Base-by-base conservation (phyloP, 2,113 vertebrate genomes). In the Aegithalos caudatus region DNA sequence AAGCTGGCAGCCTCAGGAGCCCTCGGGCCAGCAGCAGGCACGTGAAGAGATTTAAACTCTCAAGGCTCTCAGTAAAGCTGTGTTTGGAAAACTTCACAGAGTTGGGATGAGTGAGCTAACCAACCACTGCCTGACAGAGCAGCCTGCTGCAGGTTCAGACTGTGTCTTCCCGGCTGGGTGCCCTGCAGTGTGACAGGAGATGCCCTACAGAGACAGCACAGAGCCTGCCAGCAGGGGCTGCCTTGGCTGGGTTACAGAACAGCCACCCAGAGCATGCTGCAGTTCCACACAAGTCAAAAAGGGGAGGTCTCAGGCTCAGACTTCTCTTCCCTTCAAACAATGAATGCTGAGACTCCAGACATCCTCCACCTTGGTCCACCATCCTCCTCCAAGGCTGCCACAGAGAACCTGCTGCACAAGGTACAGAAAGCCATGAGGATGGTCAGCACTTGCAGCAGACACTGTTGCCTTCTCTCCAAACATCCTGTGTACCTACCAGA, bases 361-460 rank as follows among this genome's bases (percentile, higher is more conserved):
- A 40, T 15, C 5, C 37, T 48, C 37, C 35, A 4, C 33, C 12
- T 3, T 54, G 29, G 37, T 12, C 42, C 37, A 18, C 0, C 14
- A 57, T 57, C 33, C 22, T 37, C 57, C 23, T 37, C 45, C 20
- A 9, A 45, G 31, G 45, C 6, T 76, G 76, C 31, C 58, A 33
- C 27, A 40, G 40, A 82, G 27, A 64, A 31, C 31, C 40, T 80
- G 66, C 44, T 72, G n/a, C 13, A 53, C 17, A 48, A 83, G 25
- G 48, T 17, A 10, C 0, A 1, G 0, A 1, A 23, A 24, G 47
- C 33, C 47, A 31, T 3, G 16, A 35, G 21, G 17, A 29, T n/a
- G 37, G n/a, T 58, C n/a, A 37, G 71, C 31, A 35, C 24, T 28
- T 82, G 51, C 44, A 80, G 73, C 24, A 73, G 73, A 57, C 14